Percentiles rank a stretch among this genome's conserved stretches.
phyloP scores from a whole-genome alignment of 2,113 vertebrate species.

The mouse (Mus musculus) region GRCm39 chrX:136639501-136640000 shows the following conservation, averaged over 20 bases:
- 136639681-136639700: not conserved
- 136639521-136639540: not conserved
- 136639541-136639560: conserved; percentile 20
- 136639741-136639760: not conserved
- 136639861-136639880: not conserved
- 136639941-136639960: too few species aligned
- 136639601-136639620: not conserved
- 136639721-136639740: conserved; percentile 35
- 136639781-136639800: not conserved
- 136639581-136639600: not conserved
- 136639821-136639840: conserved; percentile 31
- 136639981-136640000: too few species aligned
- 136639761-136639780: not conserved
- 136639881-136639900: not conserved
- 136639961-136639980: too few species aligned
- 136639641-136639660: not conserved
- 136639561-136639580: conserved; percentile 21
- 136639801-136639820: not conserved
- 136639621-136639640: conserved; percentile 8
- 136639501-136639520: not conserved
- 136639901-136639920: too few species aligned
- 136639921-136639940: too few species aligned
- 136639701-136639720: conserved; percentile 33
- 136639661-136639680: not conserved
- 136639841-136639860: not conserved